These are phyloP conservation scores for Ondatra zibethicus DNA, from an alignment of 2,113 vertebrate genomes.

Conservation along the genomic window DNA sequence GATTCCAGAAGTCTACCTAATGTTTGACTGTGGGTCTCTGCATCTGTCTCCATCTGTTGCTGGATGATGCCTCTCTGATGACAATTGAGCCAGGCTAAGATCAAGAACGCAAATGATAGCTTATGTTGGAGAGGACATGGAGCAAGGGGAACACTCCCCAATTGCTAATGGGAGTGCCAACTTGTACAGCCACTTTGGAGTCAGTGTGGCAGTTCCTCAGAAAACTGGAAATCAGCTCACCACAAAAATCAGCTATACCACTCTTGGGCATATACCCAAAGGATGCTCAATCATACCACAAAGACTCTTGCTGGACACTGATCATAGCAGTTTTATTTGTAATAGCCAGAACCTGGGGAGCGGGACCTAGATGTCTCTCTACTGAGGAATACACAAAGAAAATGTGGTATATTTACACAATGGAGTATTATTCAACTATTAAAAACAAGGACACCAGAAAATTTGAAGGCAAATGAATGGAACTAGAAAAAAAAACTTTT, in stretches of 20 bases:
- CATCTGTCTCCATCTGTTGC: not conserved
- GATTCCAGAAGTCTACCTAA: not conserved
- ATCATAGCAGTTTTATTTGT: not conserved
- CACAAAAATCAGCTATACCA: not conserved
- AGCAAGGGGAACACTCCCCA: not conserved
- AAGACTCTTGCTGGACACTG: not conserved
- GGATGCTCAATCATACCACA: not conserved
- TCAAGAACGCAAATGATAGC: not conserved
- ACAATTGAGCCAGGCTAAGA: not conserved
- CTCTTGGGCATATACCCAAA: not conserved
- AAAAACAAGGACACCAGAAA: not conserved
- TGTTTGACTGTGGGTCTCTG: not conserved
- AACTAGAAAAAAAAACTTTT: not conserved
- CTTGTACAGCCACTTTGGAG: not conserved
- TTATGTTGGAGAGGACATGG: not conserved
- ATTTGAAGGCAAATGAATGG: not conserved
- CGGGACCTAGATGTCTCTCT: not conserved
- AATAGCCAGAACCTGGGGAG: not conserved
- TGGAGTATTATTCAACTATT: not conserved
- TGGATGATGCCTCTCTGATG: not conserved
- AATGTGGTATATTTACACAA: not conserved
- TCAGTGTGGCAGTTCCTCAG: not conserved
- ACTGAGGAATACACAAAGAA: not conserved
- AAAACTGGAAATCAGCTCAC: not conserved
- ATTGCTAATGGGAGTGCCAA: not conserved